Base-by-base conservation (phyloP, 1,140 invertebrate species). In the Limonius californicus region DNA sequence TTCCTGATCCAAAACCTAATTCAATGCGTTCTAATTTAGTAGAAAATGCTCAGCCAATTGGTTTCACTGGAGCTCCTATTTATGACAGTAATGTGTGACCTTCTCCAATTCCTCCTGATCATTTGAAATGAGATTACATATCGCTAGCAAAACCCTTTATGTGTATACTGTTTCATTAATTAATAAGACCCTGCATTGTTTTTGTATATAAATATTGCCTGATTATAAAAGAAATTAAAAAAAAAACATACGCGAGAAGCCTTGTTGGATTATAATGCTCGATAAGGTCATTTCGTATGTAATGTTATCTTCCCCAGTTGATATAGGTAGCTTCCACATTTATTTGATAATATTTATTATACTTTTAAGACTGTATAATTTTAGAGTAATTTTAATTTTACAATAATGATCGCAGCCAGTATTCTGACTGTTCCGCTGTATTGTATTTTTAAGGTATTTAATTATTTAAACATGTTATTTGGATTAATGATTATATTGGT, bases 1-100 rank as follows among this genome's bases (percentile, higher is more conserved):
- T 66, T 70, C 67, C 66, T 71, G n/a, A 15, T 15, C 62, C 56
- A 47, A 67, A 16, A 47, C 63, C 57, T 14, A 43, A 21, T 18
- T 42, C 43, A 56, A 79, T 79, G 75, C 82, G 83, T 67, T 84
- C 87, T 66, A 88, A 83, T 68, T 83, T 90, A 72, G 88, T 90
- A 68, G 82, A 85, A 73, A 89, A 90, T 81, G 87, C 87, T 72
- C 85, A 89, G 77, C 87, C 88, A 43, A 85, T 89, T 74, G 84
- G 85, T 76, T 83, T 89, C 67, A 86, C 88, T 61, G 83, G 80
- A 66, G 81, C 82, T 68, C 87, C 88, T 45, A 76, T 73, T 59
- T 74, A 68, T 57, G 82, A 84, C 69, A 85, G 84, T 70, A 85
- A 85, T 77, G 82, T 86, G 76, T 86, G 81, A 84, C 55, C 20